phyloP scores from a whole-genome alignment of 2,113 vertebrate species.

The Miniopterus natalensis region DNA sequence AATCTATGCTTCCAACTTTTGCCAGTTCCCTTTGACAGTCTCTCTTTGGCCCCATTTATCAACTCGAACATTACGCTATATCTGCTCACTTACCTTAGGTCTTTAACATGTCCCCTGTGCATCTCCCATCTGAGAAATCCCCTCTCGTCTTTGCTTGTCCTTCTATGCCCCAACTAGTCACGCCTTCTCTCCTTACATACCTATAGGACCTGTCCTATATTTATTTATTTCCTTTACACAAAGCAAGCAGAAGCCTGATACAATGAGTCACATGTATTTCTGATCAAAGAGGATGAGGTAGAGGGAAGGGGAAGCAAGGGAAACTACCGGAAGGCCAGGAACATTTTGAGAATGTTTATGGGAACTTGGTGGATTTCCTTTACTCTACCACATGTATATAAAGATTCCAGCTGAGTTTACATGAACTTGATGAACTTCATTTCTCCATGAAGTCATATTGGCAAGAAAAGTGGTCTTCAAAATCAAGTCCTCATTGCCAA shows the following conservation, averaged over 20 bases:
- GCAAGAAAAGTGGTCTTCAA: conserved; percentile 43
- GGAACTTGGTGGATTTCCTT: conserved; percentile 1
- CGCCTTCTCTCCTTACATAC: neutral
- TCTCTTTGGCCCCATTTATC: neutral
- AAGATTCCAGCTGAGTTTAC: conserved; percentile 43
- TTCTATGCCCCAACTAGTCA: neutral
- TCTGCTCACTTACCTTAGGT: neutral
- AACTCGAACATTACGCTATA: neutral
- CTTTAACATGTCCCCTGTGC: neutral
- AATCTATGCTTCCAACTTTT: conserved; percentile 5
- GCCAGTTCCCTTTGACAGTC: neutral
- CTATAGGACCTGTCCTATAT: neutral
- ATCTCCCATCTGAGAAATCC: neutral
- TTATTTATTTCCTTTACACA: neutral
- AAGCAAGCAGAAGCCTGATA: neutral
- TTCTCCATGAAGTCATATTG: conserved; percentile 2
- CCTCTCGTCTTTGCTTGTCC: neutral
- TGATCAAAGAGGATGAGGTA: conserved; percentile 6
- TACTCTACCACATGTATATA: neutral
- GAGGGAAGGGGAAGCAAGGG: neutral
- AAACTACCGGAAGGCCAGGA: neutral
- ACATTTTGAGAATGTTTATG: neutral
- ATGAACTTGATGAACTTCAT: conserved; percentile 19
- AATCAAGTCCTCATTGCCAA: conserved; percentile 20
- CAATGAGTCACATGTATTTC: neutral